Base-by-base conservation (phyloP, 2,113 vertebrate species). In the Gorilla gorilla region DNA sequence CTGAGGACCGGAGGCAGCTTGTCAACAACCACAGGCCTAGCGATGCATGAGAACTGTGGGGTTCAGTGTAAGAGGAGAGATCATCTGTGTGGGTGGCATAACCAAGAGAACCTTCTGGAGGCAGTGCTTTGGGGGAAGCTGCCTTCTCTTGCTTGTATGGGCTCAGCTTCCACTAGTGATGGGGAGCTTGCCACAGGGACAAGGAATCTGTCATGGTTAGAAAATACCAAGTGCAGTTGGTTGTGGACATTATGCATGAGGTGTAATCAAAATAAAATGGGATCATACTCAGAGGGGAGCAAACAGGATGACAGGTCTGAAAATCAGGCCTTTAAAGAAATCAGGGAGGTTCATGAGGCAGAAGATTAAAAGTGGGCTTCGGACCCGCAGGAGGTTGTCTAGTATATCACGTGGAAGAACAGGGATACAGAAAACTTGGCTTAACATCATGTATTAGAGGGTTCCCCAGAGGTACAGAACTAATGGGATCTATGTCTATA, bases 181-280 rank as follows among this genome's bases (percentile, higher is more conserved):
- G 17, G 61, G 32, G 72, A n/a, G n/a, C 5, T 70, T 43, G 27
- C 20, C 45, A 16, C 35, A 66, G 45, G 45, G n/a, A 5, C 32
- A 38, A 66, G 59, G n/a, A 40, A 14, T 70, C 61, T 22, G 1
- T 4, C 35, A 10, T 27, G 16, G 3, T 43, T 12, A 27, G 27
- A 23, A 78, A 45, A 30, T 9, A 35, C 50, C 48, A n/a, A 14
- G 35, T 13, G 8, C 45, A 64, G 14, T 22, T 16, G 30, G 27
- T 10, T 8, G 18, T 27, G 40, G 83, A 52, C 4, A 0, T 27
- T 6, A 7, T 18, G 30, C 14, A 35, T 1, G 6, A 35, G 18
- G 55, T 45, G 5, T 8, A 14, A 64, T 23, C 32, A 70, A 45
- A 35, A 17, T 45, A 18, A 35, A n/a, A n/a, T 27, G 40, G 38